Conservation (phyloP, 2,113 vertebrate species). For the Mobula hypostoma region DNA sequence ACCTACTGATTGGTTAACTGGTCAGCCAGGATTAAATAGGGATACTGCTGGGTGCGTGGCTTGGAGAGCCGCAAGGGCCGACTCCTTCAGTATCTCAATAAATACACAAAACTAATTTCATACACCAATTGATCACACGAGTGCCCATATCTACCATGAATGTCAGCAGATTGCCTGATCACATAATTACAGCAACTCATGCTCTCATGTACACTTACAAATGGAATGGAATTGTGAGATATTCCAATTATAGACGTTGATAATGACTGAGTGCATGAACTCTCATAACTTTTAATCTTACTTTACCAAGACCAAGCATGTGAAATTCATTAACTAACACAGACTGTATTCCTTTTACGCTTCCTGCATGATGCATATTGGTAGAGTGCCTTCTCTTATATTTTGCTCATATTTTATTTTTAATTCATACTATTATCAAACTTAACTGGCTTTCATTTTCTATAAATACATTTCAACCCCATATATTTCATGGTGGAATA, state of each 20-base stretch:
- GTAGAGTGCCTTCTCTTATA: not conserved
- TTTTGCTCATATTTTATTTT: not conserved
- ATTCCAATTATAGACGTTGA: not conserved
- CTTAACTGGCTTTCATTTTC: not conserved
- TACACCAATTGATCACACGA: not conserved
- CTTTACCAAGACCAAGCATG: not conserved
- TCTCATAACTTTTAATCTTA: not conserved
- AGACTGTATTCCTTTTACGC: not conserved
- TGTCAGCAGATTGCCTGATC: not conserved
- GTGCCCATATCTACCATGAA: not conserved
- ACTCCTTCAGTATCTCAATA: too few species aligned
- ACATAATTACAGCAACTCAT: not conserved
- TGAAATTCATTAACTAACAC: not conserved
- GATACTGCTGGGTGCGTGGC: too few species aligned
- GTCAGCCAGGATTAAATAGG: too few species aligned
- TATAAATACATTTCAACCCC: not conserved
- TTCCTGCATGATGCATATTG: not conserved
- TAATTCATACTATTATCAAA: not conserved
- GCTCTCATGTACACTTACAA: too few species aligned
- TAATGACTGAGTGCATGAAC: not conserved
- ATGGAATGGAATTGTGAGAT: too few species aligned
- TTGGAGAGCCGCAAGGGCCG: too few species aligned
- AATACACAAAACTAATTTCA: too few species aligned
- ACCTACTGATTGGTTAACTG: too few species aligned
- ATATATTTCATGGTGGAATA: too few species aligned